Evolutionary conservation across 2,888 invertebrate genomes (phyloP), one percentile per base, ranked within the genome.

Genomic region (Diplazon laetatorius): DNA sequence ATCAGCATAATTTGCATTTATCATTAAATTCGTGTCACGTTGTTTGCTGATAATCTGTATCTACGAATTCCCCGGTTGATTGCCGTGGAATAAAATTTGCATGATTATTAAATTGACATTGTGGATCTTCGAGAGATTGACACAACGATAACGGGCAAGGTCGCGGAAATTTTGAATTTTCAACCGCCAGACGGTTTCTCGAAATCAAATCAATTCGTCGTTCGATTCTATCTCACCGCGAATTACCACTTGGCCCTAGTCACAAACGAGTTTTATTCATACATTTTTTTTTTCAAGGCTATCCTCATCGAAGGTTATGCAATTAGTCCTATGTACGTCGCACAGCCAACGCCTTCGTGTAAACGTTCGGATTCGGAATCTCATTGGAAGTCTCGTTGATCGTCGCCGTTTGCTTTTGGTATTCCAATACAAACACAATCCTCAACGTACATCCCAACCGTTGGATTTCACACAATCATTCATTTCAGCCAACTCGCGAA

Each of bases 361-460:
- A 72, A 76, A 71, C 66, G 71, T 52, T 44, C 76, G 66, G 65
- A 71, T 72, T 76, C 59, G 48, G 76, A 76, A 76, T 76, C 76
- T 76, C 76, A 72, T 76, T 71, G 72, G 46, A 76, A 66, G n/a
- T n/a, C 70, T 35, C 63, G 30, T 44, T 42, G 35, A 16, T 52
- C 30, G 62, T 14, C n/a, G 50, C 20, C 16, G 46, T n/a, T 48
- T 30, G 10, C 63, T n/a, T n/a, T n/a, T 18, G 25, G 30, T 52
- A 30, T 62, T 62, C 62, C 42, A 50, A 48, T 50, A 25, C 16
- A 60, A n/a, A 6, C 30, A 30, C 30, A 30, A 5, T 30, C 4
- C 16, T 16, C 18, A 46, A 44, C 22, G 20, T 12, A 16, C 25
- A 68, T 10, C 22, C 10, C n/a, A n/a, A 39, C 12, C 9, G 20